Evolutionary conservation across 2,113 vertebrate genomes (phyloP), one percentile per base, ranked within the genome.

Genomic region (Hippocampus guttulatus): DNA sequence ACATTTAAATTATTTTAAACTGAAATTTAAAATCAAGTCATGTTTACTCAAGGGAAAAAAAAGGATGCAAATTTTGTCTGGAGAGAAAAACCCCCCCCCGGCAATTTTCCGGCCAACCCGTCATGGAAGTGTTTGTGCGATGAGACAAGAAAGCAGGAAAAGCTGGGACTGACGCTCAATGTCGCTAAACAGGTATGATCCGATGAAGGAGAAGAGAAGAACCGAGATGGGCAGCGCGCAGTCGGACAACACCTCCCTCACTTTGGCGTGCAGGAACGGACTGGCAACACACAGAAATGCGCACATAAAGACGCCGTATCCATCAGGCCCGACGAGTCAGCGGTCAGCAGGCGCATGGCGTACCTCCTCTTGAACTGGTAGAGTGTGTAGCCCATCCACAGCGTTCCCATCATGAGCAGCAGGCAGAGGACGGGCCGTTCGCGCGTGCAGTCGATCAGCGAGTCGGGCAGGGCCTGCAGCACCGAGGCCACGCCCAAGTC

Each of bases 331-430:
- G n/a, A 55, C 52, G 8, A 11, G 52, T 55, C 52, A 0, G 10
- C 4, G 3, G 45, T 8, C 4, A 15, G 38, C 33, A 1, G 33
- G 33, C 33, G 33, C 33, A 5, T 38, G 60, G 30, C 51, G 2
- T 77, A 99, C 97, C 97, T 98, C 85, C 96, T 92, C 82, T 95
- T 98, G 88, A 99, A 98, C 90, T 98, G 96, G 86, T 97, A 99
- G 75, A 99, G 93, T 1, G 97, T 99, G 87, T 98, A 95, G 49
- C 97, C 94, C 67, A 98, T 93, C 97, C 97, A 99, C 9, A 99
- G 88, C 0, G 97, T 99, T n/a, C 97, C 97, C 74, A 99, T 82
- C 96, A 97, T 99, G 83, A 98, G 83, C 77, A 99, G 93, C 65
- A 98, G 93, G 82, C 95, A 98, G 74, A 99, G 94, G 62, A 98